Evolutionary conservation across 2,113 vertebrate species (phyloP), one percentile per base, ranked within the genome.

Genomic region (Oceanodroma tethys): DNA sequence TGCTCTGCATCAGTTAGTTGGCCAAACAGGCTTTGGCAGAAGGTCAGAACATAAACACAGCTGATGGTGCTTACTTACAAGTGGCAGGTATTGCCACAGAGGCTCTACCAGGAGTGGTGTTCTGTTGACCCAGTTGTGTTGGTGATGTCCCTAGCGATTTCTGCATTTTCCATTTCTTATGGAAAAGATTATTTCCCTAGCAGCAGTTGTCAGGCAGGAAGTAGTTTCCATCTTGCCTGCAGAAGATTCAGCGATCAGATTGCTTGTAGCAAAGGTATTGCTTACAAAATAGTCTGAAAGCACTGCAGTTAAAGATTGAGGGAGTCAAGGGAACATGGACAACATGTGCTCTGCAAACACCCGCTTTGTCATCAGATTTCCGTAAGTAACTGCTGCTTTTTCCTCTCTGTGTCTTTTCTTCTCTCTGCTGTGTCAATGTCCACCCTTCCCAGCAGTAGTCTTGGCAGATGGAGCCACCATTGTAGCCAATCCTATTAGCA

Each of bases 401-500:
- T 48, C 10, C 10, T 78, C 65, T 90, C 30, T 86, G 4, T 91
- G 9, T 67, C 25, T 32, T 26, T 86, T 80, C n/a, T 40, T 19
- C 4, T 65, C 60, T 82, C 52, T 94, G 40, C 87, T 36, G 93
- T 62, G 66, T 62, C 30, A 8, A 3, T 19, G 86, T 73, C 83
- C 86, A 45, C 73, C 63, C 74, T 53, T 55, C 81, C 72, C 66
- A 98, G 98, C 98, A 93, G 99, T 99, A 79, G 99, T 99, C 71
- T 88, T 99, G 98, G 98, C 99, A 32, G 99, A 99, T 40, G 99
- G 99, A 92, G 99, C 99, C 89, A 98, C 99, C 40, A 99, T 99
- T 90, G 99, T 99, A 78, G 99, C 99, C 47, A 99, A 99, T 96
- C 99, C 99, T 72, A 99, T 99, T 45, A 99, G 98, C 98, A 99